Evolutionary conservation across 2,797 vertebrate species (phyloP).

Genomic region (Crenuchus spilurus): DNA sequence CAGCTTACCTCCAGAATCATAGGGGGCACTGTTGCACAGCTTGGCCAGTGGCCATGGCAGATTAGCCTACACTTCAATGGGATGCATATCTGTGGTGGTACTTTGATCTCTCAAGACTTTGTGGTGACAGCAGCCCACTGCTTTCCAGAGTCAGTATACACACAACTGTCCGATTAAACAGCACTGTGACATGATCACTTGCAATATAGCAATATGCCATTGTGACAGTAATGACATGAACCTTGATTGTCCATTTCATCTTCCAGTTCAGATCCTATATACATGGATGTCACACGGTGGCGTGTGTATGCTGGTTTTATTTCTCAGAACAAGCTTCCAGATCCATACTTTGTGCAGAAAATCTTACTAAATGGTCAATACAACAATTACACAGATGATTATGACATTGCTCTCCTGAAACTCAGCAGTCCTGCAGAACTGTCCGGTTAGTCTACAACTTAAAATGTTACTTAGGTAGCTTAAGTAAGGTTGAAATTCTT

Average conservation of each 20-base stretch:
- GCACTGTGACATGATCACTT: background rate
- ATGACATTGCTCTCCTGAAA: constrained; percentile 85
- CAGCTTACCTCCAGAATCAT: constrained; percentile 80
- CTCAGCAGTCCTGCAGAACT: constrained; percentile 69
- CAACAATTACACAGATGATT: constrained; percentile 73
- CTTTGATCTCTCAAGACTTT: constrained; percentile 84
- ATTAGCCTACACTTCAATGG: constrained; percentile 79
- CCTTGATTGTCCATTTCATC: background rate
- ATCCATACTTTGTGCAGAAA: constrained; percentile 70
- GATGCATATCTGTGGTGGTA: constrained; percentile 83
- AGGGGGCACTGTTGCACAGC: constrained; percentile 76
- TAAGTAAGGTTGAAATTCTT: background rate
- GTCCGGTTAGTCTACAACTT: constrained; percentile 64
- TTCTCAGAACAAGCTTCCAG: constrained; percentile 66
- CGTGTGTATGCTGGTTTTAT: constrained; percentile 79
- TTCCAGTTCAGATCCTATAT: background rate
- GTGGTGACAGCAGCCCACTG: constrained; percentile 90
- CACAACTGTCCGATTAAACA: background rate
- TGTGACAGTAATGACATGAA: background rate
- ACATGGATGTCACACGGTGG: constrained; percentile 71
- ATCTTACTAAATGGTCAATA: constrained; percentile 86
- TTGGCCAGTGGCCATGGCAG: constrained; percentile 91
- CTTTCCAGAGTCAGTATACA: constrained; percentile 82
- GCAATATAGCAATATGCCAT: background rate
- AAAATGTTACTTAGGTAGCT: background rate